Evolutionary conservation across 2,797 vertebrate genomes (phyloP).

Genomic region (Rousettus madagascariensis): DNA sequence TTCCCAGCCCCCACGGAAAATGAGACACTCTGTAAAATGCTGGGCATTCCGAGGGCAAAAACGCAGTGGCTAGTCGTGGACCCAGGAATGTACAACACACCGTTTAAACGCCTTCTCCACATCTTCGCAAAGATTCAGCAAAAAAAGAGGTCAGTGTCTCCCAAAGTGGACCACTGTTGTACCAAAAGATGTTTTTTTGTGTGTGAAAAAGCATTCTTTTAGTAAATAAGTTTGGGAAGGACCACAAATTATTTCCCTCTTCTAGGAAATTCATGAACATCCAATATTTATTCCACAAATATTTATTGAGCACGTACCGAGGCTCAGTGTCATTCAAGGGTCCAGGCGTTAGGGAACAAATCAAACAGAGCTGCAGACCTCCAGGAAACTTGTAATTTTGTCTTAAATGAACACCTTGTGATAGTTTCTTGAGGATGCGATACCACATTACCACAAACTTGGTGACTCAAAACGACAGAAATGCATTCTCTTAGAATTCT

Average conservation of each 20-base stretch:
- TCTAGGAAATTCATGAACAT: background rate
- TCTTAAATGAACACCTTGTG: background rate
- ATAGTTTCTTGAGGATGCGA: background rate
- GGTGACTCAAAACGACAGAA: background rate
- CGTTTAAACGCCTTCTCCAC: background rate
- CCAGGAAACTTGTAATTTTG: background rate
- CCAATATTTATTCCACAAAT: constrained; percentile 21
- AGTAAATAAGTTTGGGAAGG: background rate
- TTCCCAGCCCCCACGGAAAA: background rate
- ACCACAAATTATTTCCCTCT: background rate
- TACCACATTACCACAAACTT: background rate
- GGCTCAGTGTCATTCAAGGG: background rate
- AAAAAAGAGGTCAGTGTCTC: background rate
- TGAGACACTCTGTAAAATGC: background rate
- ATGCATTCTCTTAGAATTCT: background rate
- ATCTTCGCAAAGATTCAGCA: background rate
- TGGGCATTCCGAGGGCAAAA: background rate
- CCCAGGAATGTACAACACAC: background rate
- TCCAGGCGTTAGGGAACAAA: background rate
- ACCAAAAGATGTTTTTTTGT: background rate
- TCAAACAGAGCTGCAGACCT: background rate
- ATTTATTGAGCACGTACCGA: background rate
- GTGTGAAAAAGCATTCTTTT: background rate
- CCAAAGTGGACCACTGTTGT: background rate
- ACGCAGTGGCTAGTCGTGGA: background rate